Evolutionary conservation across 37 sponge, comb jelly and placozoan species (phyloP), one percentile per base, ranked within the genome.

Genomic region (Tethya wilhelma): DNA sequence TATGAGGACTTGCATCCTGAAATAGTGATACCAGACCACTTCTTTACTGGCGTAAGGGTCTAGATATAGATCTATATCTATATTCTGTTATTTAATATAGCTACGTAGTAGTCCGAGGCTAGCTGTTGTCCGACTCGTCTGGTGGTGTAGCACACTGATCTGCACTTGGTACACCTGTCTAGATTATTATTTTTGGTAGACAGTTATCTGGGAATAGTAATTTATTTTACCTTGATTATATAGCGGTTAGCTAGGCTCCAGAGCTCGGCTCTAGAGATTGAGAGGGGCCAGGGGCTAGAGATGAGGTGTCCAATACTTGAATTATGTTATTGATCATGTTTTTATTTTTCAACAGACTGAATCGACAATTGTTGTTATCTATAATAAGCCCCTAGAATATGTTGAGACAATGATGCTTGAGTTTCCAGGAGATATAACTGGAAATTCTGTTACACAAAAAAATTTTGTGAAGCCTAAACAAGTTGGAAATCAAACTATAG

Each of bases 351-450:
- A 23, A 38, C 44, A 78, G 79, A 66, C 45, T 67, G 34, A 55
- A 29, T 66, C 79, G 20, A 78, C 34, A 4, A 44, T 78, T 32
- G 79, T 78, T 4, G 64, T 78, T 6, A 45, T 78, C 3, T 78
- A 78, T 44, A 53, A 78, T 44, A 56, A 78, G 0, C 55, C 67
- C 3, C 37, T 78, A 4, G 79, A 53, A n/a, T 0, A 12, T 28
- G 34, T 29, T 32, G 31, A 23, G 67, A 78, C 23, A 5, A n/a
- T 19, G 38, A 67, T 25, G 6, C 65, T 38, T 49, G 28, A 36
- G 34, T 78, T 78, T 33, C 79, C 79, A 6, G 79, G 79, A 1
- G 79, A 78, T 3, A 19, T 45, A 25, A 33, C 25, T 33, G 67
- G 56, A 45, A 64, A 55, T 8, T 46, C 67, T 36, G 38, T 49